phyloP scores from a whole-genome alignment of 2,113 vertebrate species.

The Spea bombifrons region DNA sequence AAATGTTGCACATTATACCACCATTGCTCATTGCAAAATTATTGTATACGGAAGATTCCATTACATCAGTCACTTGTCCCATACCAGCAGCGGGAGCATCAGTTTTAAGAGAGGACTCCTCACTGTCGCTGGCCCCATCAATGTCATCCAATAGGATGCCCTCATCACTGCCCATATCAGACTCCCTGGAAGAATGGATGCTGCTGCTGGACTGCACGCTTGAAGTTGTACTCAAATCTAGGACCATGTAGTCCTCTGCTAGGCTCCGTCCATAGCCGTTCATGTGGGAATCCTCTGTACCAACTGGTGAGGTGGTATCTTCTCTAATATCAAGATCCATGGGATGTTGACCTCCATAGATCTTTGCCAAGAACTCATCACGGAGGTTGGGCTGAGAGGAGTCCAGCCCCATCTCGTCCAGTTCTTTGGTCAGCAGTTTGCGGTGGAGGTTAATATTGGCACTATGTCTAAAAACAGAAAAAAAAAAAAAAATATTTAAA shows the following conservation, averaged over 20 bases:
- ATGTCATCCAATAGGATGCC: slow-evolving; percentile 94
- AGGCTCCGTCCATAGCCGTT: slow-evolving; percentile 85
- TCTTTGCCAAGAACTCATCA: slow-evolving; percentile 93
- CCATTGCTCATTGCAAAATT: slow-evolving; percentile 75
- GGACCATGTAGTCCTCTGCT: slow-evolving; percentile 91
- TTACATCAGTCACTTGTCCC: slow-evolving; percentile 65
- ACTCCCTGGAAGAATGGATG: slow-evolving; percentile 91
- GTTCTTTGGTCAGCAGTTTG: slow-evolving; percentile 99
- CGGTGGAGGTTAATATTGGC: slow-evolving; percentile 99
- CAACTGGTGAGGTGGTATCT: slow-evolving; percentile 77
- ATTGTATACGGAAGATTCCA: slow-evolving; percentile 77
- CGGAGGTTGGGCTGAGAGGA: slow-evolving; percentile 89
- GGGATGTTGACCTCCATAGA: slow-evolving; percentile 86
- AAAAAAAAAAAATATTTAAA: slow-evolving; percentile 37
- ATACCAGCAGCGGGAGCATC: slow-evolving; percentile 65
- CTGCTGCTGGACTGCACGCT: slow-evolving; percentile 95
- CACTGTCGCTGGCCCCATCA: slow-evolving; percentile 89
- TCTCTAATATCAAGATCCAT: slow-evolving; percentile 82
- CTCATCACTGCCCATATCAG: slow-evolving; percentile 93
- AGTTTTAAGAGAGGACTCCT: slow-evolving; percentile 75
- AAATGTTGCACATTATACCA: slow-evolving; percentile 96
- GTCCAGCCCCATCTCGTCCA: slow-evolving; percentile 98
- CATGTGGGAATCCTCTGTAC: slow-evolving; percentile 83
- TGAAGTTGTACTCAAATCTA: slow-evolving; percentile 95
- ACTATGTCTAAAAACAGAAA: slow-evolving; percentile 85